Evolutionary conservation across 2,888 invertebrate genomes (phyloP), one percentile per base, ranked within the genome.

Genomic region (Aspidapion aeneum): DNA sequence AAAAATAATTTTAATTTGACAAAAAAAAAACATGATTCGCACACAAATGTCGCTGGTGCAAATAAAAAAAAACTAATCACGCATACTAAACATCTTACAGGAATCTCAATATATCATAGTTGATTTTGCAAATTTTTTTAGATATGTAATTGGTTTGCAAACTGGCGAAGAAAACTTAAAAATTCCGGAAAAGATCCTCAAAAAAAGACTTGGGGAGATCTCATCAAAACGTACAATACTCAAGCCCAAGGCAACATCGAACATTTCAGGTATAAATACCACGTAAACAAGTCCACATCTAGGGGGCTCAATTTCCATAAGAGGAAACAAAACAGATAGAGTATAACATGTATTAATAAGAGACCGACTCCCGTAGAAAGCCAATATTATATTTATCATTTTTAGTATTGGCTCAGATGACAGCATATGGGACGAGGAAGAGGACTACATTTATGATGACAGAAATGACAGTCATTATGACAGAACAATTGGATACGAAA

Each of bases 81-180:
- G n/a, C n/a, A n/a, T n/a, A n/a, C n/a, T n/a, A n/a, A n/a, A n/a
- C n/a, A n/a, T n/a, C n/a, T n/a, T n/a, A n/a, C n/a, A n/a, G n/a
- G n/a, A n/a, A n/a, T n/a, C n/a, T n/a, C n/a, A n/a, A n/a, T n/a
- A n/a, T n/a, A n/a, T n/a, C n/a, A n/a, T n/a, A n/a, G n/a, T n/a
- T n/a, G n/a, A n/a, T n/a, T n/a, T n/a, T 55, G 7, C 50, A 48
- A 20, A 19, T 57, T 62, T 61, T 19, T 55, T 16, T 55, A 88
- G 87, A 87, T 89, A 63, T 89, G 89, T 73, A 91, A 91, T 78
- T 91, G 91, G 91, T 91, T 91, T 76, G 91, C 91, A n/a, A 91
- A 91, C 74, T 91, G 91, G 91, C 82, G 91, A 64, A 80, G 91
- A 72, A 91, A 91, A 76, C 79, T 91, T 63, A 90, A 90, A 79